Percentiles rank a stretch among this genome's conserved stretches.
Conservation (phyloP, 1,140 invertebrate species). For the Rhysida immarginata region DNA sequence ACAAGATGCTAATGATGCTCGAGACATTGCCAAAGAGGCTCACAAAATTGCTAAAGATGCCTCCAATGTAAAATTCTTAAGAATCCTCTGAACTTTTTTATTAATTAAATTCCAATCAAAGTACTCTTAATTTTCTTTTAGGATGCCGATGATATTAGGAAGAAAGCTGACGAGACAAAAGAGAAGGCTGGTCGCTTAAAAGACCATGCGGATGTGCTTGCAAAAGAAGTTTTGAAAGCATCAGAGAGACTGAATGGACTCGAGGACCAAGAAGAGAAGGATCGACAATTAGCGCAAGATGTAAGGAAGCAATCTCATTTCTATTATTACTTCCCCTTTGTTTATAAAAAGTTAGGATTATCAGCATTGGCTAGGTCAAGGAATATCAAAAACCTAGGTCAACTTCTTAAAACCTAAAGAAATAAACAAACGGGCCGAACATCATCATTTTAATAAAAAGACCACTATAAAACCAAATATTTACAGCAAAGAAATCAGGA, state of each 20-base stretch:
- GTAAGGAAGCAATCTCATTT: slow-evolving; percentile 34
- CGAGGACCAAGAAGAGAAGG: slow-evolving; percentile 53
- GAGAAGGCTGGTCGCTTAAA: slow-evolving; percentile 51
- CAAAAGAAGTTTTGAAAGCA: slow-evolving; percentile 50
- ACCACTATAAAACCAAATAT: background rate
- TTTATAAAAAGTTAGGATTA: background rate
- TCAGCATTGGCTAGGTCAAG: background rate
- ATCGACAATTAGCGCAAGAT: slow-evolving; percentile 53
- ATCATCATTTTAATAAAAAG: background rate
- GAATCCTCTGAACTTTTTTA: background rate
- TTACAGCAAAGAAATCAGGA: too few relatives aligned
- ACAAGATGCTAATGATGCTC: slow-evolving; percentile 55
- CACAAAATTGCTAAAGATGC: slow-evolving; percentile 42
- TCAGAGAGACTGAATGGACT: slow-evolving; percentile 49
- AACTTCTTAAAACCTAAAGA: background rate
- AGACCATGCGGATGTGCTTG: slow-evolving; percentile 58
- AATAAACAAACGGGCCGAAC: background rate
- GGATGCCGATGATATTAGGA: slow-evolving; percentile 57
- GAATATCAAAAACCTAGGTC: background rate
- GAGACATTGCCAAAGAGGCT: slow-evolving; percentile 56
- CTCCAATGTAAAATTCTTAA: slow-evolving; percentile 35
- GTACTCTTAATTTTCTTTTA: slow-evolving; percentile 26
- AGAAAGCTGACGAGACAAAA: slow-evolving; percentile 57
- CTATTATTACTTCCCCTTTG: background rate
- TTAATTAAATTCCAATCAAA: background rate